Conservation (phyloP, 2,888 invertebrate species). For the Pharmacophagus antenor region DNA sequence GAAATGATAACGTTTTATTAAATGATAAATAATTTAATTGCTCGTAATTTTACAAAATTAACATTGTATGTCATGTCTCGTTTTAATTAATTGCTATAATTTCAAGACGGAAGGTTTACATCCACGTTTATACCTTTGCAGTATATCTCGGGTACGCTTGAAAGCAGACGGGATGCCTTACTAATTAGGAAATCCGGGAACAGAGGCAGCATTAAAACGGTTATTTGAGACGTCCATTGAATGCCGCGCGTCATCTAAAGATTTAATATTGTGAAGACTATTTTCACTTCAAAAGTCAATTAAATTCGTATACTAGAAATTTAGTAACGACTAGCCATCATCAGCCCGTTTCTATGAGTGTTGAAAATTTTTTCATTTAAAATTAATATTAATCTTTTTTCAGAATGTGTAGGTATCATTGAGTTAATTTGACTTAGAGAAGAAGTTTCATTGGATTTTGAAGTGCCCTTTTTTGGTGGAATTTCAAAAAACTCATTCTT, state of each 20-base stretch:
- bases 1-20: neutral
- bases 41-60: neutral
- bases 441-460: no score
- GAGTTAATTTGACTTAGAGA: no score
- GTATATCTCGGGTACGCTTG: conserved; percentile 10
- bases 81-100: conserved; percentile 14
- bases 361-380: no score
- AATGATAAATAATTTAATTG: neutral
- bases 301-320: no score
- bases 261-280: neutral
- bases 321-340: no score
- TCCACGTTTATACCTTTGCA: neutral
- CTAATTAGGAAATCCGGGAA: conserved; percentile 28
- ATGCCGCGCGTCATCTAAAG: neutral
- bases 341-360: no score
- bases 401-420: no score
- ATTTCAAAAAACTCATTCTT: no score
- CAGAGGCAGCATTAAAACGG: neutral
- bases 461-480: no score
- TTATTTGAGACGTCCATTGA: conserved; percentile 5
- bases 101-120: conserved; percentile 13
- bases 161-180: conserved; percentile 12
- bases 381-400: no score
- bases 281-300: neutral
- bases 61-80: conserved; percentile 3